phyloP scores from a whole-genome alignment of 2,797 vertebrate genomes.

The Balearica regulorum region DNA sequence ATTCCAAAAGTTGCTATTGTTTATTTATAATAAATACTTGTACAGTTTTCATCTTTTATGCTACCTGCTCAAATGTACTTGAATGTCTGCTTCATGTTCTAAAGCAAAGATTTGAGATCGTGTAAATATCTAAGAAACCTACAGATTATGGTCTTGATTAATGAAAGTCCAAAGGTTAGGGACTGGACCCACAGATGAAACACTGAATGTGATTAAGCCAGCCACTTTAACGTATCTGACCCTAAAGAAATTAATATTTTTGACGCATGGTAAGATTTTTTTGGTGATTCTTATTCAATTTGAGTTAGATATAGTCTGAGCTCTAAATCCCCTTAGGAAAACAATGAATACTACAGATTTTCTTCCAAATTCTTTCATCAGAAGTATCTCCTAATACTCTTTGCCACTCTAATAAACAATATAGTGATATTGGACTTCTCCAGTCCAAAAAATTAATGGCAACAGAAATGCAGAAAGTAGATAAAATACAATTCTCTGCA shows the following conservation, averaged over 20 bases:
- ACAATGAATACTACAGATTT: too few relatives aligned
- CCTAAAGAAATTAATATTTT: not conserved
- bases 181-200: not conserved
- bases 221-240: not conserved
- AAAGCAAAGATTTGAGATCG: too few relatives aligned
- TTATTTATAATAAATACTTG: not conserved
- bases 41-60: not conserved
- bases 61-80: too few relatives aligned
- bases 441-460: not conserved
- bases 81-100: too few relatives aligned
- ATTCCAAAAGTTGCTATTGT: too few relatives aligned
- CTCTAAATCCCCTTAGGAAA: too few relatives aligned
- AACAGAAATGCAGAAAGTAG: not conserved
- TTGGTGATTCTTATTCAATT: too few relatives aligned
- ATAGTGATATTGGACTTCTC: not conserved
- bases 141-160: not conserved
- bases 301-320: too few relatives aligned
- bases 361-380: not conserved
- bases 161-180: not conserved
- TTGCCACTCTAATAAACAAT: not conserved
- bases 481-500: not conserved
- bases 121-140: too few relatives aligned
- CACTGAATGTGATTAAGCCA: not conserved
- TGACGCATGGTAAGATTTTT: too few relatives aligned
- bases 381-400: not conserved